Conservation (phyloP, 2,113 vertebrate genomes). For the Progne subis region DNA sequence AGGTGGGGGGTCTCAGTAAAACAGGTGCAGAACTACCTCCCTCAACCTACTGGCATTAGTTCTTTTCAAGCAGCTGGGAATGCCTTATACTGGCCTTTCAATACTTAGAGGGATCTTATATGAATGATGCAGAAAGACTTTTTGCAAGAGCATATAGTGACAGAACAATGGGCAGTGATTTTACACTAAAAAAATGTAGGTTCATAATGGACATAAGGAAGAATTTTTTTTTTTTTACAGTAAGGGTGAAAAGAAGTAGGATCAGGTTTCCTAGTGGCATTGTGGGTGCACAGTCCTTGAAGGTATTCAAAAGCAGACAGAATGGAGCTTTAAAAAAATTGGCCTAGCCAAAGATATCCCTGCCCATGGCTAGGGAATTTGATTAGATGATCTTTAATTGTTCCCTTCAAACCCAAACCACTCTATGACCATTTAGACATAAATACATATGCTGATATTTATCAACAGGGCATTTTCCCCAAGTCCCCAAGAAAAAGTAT, state of each 20-base stretch:
- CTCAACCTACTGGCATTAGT: background rate
- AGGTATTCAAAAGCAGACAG: background rate
- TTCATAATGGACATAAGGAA: background rate
- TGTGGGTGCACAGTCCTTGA: background rate
- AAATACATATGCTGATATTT: background rate
- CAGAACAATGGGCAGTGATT: background rate
- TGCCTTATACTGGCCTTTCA: background rate
- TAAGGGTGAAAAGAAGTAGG: background rate
- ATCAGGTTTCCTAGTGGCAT: background rate
- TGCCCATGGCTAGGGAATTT: background rate
- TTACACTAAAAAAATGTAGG: background rate
- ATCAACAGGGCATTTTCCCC: background rate
- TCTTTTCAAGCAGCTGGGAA: background rate
- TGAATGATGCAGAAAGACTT: background rate
- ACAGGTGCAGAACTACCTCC: background rate
- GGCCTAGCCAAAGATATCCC: background rate
- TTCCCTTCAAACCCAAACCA: background rate
- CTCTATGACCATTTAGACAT: background rate
- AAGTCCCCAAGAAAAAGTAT: background rate
- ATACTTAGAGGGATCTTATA: background rate
- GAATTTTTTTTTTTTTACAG: background rate
- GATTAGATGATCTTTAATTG: background rate
- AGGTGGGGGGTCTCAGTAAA: background rate
- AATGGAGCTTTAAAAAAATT: background rate
- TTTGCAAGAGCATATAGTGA: background rate